Evolutionary conservation across 2,888 invertebrate genomes (phyloP), one percentile per base, ranked within the genome.

Genomic region (Lymantria monacha): DNA sequence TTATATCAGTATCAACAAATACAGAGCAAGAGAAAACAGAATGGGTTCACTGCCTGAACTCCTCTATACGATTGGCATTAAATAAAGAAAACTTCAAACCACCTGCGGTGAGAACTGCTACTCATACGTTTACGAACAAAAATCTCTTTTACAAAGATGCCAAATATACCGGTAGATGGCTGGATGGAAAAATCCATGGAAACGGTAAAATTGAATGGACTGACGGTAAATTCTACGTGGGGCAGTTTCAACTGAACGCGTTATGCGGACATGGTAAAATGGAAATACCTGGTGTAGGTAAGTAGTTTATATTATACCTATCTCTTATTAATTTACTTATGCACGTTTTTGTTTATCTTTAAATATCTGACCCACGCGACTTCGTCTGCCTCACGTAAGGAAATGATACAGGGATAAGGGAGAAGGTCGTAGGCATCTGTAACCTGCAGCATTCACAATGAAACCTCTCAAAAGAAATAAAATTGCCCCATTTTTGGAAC

Each of bases 121-220:
- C 92, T 13, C 95, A 96, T 70, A 92, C 93, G 0, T 97, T 96
- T 76, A 93, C 93, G 9, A 89, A 79, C 48, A 96, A 95, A 76
- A 94, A 93, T 75, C 79, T 92, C 0, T 92, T 93, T 69, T 96
- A 94, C 71, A 95, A 96, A 76, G 95, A 95, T 64, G 96, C 96
- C 0, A 95, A 93, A 59, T 97, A 97, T 67, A 93, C 91, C 48
- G 98, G 96, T 0, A 92, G 95, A 51, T 98, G 97, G 97, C 81
- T 94, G 54, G 95, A 94, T 73, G 97, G 96, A 0, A 95, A 96
- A 74, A 92, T 97, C 71, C 96, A 97, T 77, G 98, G 97, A 0
- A 92, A 92, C 74, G 97, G 97, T 5, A 95, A 95, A 77, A 81
- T 97, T 53, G 95, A 95, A 71, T 98, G 96, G 95, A 91, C 93